phyloP scores from a whole-genome alignment of 2,888 invertebrate species.

The Melanchra persicariae region DNA sequence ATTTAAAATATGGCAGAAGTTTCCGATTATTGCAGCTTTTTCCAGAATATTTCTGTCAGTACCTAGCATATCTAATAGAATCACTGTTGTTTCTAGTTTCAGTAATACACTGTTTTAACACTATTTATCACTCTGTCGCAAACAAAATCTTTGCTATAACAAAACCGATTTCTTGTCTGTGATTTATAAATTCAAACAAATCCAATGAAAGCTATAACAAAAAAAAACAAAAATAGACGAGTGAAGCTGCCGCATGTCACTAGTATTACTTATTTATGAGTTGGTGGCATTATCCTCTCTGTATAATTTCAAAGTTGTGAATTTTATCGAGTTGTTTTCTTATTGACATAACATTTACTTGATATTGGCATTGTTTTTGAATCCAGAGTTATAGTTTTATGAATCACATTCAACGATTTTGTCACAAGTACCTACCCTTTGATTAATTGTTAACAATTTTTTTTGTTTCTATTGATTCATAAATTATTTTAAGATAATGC shows the following conservation, averaged over 20 bases:
- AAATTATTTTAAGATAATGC: too few species aligned
- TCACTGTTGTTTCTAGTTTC: too few species aligned
- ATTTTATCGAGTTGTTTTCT: slow-evolving; percentile 54
- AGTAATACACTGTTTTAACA: too few species aligned
- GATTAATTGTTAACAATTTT: background rate
- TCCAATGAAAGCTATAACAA: background rate
- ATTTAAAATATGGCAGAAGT: too few species aligned
- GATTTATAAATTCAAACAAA: background rate
- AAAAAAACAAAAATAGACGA: background rate
- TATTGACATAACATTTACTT: slow-evolving; percentile 60
- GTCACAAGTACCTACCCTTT: background rate
- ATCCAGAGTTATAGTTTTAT: slow-evolving; percentile 13
- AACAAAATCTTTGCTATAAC: too few species aligned
- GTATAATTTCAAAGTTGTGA: slow-evolving; percentile 26
- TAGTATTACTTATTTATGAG: slow-evolving; percentile 13
- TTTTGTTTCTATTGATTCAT: too few species aligned
- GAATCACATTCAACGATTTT: background rate
- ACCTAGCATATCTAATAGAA: too few species aligned
- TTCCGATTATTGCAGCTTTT: too few species aligned
- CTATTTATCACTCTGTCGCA: too few species aligned
- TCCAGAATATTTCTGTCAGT: too few species aligned
- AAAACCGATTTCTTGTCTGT: too few species aligned
- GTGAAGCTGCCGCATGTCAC: background rate
- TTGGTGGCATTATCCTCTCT: slow-evolving; percentile 55
- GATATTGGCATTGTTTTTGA: slow-evolving; percentile 39